phyloP scores from a whole-genome alignment of 2,888 invertebrate genomes.

The Dione vanillae region DNA sequence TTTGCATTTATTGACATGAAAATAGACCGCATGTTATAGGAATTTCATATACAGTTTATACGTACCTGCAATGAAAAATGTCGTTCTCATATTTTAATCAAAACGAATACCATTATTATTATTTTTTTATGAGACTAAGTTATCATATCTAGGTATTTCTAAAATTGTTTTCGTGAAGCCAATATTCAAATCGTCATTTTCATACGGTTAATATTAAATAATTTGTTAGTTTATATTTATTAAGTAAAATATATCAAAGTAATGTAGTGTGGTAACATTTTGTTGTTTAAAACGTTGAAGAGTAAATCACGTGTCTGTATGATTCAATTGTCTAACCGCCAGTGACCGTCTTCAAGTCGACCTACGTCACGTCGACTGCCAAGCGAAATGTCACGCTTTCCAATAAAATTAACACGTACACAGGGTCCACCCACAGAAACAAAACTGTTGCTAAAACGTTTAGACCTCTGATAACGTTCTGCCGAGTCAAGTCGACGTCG shows the following conservation, averaged over 20 bases:
- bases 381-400: slow-evolving; percentile 54
- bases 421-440: slow-evolving; percentile 46
- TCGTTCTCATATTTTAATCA: slow-evolving; percentile 3
- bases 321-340: slow-evolving; percentile 72
- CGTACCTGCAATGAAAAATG: background rate
- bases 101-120: background rate
- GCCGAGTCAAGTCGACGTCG: slow-evolving; percentile 32
- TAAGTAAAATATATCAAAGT: background rate
- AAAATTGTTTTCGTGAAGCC: too few relatives aligned
- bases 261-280: background rate
- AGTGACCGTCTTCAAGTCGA: slow-evolving; percentile 59
- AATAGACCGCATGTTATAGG: background rate
- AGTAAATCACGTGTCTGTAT: slow-evolving; percentile 63
- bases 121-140: background rate
- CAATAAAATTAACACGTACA: slow-evolving; percentile 66
- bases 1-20: slow-evolving; percentile 22
- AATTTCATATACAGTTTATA: background rate
- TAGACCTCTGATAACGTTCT: slow-evolving; percentile 34
- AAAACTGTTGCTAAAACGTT: slow-evolving; percentile 44
- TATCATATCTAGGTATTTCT: background rate
- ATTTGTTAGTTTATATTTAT: background rate
- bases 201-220: background rate
- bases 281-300: slow-evolving; percentile 42
- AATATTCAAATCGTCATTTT: background rate
- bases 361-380: slow-evolving; percentile 64